Percentiles rank a stretch among this genome's conserved stretches.
phyloP scores from a whole-genome alignment of 2,888 invertebrate genomes.

The Tipula confusa region DNA sequence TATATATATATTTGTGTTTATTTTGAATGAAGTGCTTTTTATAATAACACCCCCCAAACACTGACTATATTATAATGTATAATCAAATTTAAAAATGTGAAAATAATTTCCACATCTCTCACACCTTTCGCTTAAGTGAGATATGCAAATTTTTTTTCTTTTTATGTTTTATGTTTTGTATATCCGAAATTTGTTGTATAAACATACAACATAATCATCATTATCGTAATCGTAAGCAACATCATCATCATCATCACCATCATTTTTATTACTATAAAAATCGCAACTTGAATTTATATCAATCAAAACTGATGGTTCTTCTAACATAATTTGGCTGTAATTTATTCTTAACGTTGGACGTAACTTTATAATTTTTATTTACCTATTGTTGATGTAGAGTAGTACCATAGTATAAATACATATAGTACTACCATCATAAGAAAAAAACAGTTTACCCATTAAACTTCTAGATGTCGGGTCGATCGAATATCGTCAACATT shows the following conservation, averaged over 20 bases:
- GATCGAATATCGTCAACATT: too few relatives aligned
- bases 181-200: neutral
- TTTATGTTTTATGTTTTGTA: neutral
- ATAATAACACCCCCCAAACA: slow-evolving; percentile 4
- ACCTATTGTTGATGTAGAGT: too few relatives aligned
- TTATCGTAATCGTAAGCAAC: neutral
- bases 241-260: neutral
- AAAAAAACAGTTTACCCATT: too few relatives aligned
- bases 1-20: neutral
- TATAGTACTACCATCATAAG: too few relatives aligned
- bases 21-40: slow-evolving; percentile 1
- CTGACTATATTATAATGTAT: neutral
- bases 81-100: slow-evolving; percentile 9
- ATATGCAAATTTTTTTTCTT: neutral
- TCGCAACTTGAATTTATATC: neutral
- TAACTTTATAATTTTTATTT: too few relatives aligned
- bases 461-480: too few relatives aligned
- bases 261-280: neutral
- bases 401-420: too few relatives aligned
- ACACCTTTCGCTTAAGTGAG: neutral
- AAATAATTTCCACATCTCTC: neutral
- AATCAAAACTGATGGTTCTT: neutral
- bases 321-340: too few relatives aligned
- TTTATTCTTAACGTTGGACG: too few relatives aligned
- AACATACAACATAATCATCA: slow-evolving; percentile 20